A percentile compares a stretch with the other conserved stretches of the same genome.
Conservation (phyloP, 2,113 vertebrate species). For the Meriones unguiculatus region DNA sequence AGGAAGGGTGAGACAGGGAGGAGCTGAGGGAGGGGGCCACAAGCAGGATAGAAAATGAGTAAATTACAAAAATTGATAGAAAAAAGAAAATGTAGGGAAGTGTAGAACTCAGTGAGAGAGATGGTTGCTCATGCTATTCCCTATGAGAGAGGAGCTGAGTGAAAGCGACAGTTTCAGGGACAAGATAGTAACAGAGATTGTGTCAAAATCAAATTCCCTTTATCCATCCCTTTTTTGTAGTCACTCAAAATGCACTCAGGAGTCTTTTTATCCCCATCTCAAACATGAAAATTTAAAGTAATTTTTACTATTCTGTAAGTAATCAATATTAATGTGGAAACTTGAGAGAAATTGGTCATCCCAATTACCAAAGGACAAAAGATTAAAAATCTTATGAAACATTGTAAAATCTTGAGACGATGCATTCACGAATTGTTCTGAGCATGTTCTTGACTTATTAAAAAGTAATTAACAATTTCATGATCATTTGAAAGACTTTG, state of each 20-base stretch:
- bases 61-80: no score
- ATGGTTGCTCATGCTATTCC: background rate
- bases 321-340: background rate
- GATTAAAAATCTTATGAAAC: background rate
- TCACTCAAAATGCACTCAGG: background rate
- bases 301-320: background rate
- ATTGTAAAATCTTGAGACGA: constrained; percentile 38
- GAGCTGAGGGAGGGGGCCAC: no score
- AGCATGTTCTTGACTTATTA: background rate
- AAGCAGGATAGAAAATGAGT: no score
- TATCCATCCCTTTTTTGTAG: background rate
- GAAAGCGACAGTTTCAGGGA: background rate
- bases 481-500: background rate
- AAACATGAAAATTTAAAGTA: background rate
- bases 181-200: background rate
- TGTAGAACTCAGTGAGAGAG: no score
- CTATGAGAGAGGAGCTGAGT: background rate
- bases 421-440: background rate
- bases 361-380: background rate
- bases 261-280: background rate
- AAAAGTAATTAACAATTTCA: constrained; percentile 8
- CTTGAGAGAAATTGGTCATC: background rate
- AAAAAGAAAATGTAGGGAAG: background rate
- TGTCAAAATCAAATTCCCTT: background rate
- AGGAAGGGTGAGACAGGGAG: no score